Percentiles rank a stretch among this genome's conserved stretches.
Evolutionary conservation across 2,797 vertebrate genomes (phyloP).

Genomic region (Salmo trutta): DNA sequence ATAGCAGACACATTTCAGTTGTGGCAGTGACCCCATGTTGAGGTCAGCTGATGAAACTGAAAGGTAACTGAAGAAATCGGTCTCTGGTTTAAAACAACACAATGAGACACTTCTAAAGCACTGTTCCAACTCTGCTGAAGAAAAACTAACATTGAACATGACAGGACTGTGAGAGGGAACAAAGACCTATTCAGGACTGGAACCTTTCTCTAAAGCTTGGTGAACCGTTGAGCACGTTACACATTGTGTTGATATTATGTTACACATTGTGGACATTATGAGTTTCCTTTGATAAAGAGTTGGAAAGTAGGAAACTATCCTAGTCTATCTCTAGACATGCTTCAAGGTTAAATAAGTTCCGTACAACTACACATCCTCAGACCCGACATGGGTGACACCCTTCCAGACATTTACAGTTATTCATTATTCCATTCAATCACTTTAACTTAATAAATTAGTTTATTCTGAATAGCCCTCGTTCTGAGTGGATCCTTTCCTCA

Average conservation of each 20-base stretch:
- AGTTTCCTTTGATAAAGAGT: conserved; percentile 13
- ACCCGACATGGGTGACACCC: conserved; percentile 1
- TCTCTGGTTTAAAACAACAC: conserved; percentile 29
- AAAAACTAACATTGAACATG: background rate
- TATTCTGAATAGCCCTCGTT: conserved; percentile 40
- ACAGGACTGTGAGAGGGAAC: too few relatives aligned
- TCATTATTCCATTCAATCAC: conserved; percentile 33
- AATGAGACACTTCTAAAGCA: background rate
- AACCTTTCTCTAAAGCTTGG: background rate
- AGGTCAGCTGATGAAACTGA: background rate
- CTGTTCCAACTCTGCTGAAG: conserved; percentile 24
- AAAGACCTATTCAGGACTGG: background rate
- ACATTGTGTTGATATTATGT: background rate
- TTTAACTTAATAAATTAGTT: conserved; percentile 24
- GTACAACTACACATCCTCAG: background rate
- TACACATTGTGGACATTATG: background rate
- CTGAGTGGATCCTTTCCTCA: conserved; percentile 36
- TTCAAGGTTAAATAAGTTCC: background rate
- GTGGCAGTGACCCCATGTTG: conserved; percentile 11
- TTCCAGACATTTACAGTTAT: conserved; percentile 32
- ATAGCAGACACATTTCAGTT: conserved; percentile 15
- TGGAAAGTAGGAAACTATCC: conserved; percentile 7
- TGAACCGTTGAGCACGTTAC: background rate
- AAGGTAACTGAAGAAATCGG: background rate
- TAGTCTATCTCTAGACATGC: conserved; percentile 26